phyloP scores from a whole-genome alignment of 2,113 vertebrate genomes.

The Embiotoca jacksoni region DNA sequence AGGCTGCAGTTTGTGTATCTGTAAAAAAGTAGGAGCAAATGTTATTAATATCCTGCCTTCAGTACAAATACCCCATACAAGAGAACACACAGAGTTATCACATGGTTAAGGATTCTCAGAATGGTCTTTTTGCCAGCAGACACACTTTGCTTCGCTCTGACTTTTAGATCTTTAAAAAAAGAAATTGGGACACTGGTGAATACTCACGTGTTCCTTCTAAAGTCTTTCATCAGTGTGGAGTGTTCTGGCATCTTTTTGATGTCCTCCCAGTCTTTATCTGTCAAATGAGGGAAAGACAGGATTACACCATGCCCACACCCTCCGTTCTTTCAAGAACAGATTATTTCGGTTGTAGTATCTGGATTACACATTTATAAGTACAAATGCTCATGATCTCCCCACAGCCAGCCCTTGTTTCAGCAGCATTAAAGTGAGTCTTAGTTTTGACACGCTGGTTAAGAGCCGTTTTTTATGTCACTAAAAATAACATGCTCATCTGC shows the following conservation, averaged over 20 bases:
- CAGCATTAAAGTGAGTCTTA: slow-evolving; percentile 1
- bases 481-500: not conserved
- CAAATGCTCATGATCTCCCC: slow-evolving; percentile 16
- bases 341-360: slow-evolving; percentile 45
- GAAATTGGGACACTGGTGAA: slow-evolving; percentile 47
- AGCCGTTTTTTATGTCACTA: not conserved
- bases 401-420: not conserved
- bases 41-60: not conserved
- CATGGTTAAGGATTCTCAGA: not conserved
- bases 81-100: not conserved
- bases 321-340: slow-evolving; percentile 33
- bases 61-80: not conserved
- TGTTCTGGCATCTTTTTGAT: slow-evolving; percentile 99
- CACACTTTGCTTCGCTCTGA: slow-evolving; percentile 19
- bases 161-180: slow-evolving; percentile 33
- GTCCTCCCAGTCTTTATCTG: slow-evolving; percentile 99
- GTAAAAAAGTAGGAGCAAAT: slow-evolving; percentile 24
- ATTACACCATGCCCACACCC: slow-evolving; percentile 46
- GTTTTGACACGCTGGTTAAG: not conserved
- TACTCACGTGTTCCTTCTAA: slow-evolving; percentile 99
- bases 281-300: slow-evolving; percentile 54
- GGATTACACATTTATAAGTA: slow-evolving; percentile 34
- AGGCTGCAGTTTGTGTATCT: slow-evolving; percentile 99
- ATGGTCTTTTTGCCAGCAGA: slow-evolving; percentile 29
- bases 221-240: slow-evolving; percentile 99